Evolutionary conservation across 2,113 vertebrate genomes (phyloP), one percentile per base, ranked within the genome.

Genomic region (Poecilia latipinna): DNA sequence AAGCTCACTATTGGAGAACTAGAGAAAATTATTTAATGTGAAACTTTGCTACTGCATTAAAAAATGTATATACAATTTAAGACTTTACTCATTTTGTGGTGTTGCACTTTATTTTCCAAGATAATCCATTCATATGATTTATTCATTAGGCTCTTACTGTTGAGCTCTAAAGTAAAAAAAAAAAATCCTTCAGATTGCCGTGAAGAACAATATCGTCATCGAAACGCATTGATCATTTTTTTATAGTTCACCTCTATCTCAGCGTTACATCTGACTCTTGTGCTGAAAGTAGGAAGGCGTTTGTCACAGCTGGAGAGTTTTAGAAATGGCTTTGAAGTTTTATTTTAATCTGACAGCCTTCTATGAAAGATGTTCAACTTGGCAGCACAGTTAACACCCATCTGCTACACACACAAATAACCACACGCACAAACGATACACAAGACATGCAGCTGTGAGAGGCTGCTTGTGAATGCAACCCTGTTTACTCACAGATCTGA

Each of bases 341-440:
- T 78, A 71, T 78, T 88, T 72, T 78, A 73, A 80, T 78, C 76
- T 73, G 75, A 78, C 71, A 85, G 78, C 78, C 77, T 78, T 72
- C 64, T 51, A 69, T 65, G 39, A 81, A 79, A 68, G 65, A 83
- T 61, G 72, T 83, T 79, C 65, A 78, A 28, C 72, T 77, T 54
- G 74, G 65, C 77, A 74, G 54, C 28, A 1, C 63, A 12, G 35
- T 72, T 44, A 73, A 75, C 57, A 57, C 75, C 69, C 82, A 85
- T 86, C 71, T 83, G 75, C 72, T 75, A 48, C 60, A 26, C 37
- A 44, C 42, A 44, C 37, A 69, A 32, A 71, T 60, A 69, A 29
- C 12, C 39, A 12, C 33, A 24, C 44, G 35, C 60, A 32, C 65
- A 80, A 72, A 72, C 57, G 62, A 77, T 44, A 63, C 33, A 48